Percentiles rank a stretch among this genome's conserved stretches.
phyloP scores from a whole-genome alignment of 2,888 invertebrate species.

The Aphelenchoides bicaudatus region DNA sequence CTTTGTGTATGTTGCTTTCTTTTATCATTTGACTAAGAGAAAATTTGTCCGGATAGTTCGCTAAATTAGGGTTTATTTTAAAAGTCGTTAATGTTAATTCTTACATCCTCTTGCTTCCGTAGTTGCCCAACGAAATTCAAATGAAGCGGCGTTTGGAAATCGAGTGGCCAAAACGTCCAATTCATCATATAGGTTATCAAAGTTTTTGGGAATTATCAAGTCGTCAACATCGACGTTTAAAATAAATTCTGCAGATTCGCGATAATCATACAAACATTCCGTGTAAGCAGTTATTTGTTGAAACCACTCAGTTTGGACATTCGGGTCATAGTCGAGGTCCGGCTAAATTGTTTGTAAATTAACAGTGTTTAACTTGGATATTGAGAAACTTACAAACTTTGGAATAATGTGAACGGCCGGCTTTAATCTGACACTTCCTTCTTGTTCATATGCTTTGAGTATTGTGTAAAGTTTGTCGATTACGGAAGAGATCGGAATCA shows the following conservation, averaged over 20 bases:
- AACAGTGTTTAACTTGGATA: no score
- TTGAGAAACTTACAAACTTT: background rate
- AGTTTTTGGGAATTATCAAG: conserved; percentile 13
- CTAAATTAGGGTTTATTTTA: no score
- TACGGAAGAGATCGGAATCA: conserved; percentile 1
- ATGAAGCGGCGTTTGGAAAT: conserved; percentile 17
- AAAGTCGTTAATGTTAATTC: no score
- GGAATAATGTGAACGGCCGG: conserved; percentile 9
- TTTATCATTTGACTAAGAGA: no score
- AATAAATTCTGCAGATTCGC: conserved; percentile 18
- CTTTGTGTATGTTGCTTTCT: no score
- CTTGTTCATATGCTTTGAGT: conserved; percentile 6
- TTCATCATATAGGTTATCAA: conserved; percentile 2
- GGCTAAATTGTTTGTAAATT: no score
- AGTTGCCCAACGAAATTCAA: conserved; percentile 19
- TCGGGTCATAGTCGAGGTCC: conserved; percentile 4
- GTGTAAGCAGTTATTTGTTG: background rate
- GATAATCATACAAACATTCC: conserved; percentile 16
- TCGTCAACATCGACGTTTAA: conserved; percentile 18
- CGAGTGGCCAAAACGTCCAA: background rate
- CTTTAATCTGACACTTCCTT: conserved; percentile 3
- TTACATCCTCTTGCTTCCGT: no score
- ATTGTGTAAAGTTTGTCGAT: conserved; percentile 9
- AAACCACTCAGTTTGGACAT: background rate
- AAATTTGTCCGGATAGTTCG: no score